Conservation (phyloP, 37 sponge, comb jelly and placozoan species). For the Trichoplax adhaerens region DNA sequence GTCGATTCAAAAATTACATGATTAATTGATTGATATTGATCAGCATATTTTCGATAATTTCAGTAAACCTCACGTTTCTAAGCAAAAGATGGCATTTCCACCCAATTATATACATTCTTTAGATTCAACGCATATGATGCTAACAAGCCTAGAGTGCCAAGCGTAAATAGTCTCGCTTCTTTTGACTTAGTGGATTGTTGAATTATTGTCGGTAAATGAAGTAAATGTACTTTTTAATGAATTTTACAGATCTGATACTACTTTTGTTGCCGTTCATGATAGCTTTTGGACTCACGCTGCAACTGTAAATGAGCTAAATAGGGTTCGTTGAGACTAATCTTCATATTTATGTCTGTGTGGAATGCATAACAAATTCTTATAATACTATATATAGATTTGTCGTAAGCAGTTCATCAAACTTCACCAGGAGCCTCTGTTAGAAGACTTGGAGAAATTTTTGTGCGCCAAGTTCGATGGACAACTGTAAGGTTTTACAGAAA, state of each 20-base stretch:
- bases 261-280: conserved; percentile 93
- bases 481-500: not conserved
- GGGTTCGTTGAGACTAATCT: conserved; percentile 11
- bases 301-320: conserved; percentile 64
- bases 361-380: not conserved
- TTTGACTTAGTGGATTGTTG: no score
- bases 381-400: conserved; percentile 34
- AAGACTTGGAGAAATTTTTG: conserved; percentile 40
- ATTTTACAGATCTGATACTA: conserved; percentile 42
- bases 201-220: conserved; percentile 10
- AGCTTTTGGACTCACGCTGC: conserved; percentile 89
- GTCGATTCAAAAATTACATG: no score
- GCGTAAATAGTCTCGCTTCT: not conserved
- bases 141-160: conserved; percentile 77
- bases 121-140: conserved; percentile 98
- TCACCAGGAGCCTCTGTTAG: conserved; percentile 57
- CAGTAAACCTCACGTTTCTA: not conserved
- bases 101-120: conserved; percentile 98
- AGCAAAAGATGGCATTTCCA: conserved; percentile 81
- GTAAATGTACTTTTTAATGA: not conserved
- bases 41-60: no score
- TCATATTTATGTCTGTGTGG: not conserved
- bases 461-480: no score
- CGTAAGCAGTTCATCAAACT: conserved; percentile 83
- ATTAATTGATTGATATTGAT: no score